Conservation (phyloP, 2,888 invertebrate species). For the Agapetus fuscipes region DNA sequence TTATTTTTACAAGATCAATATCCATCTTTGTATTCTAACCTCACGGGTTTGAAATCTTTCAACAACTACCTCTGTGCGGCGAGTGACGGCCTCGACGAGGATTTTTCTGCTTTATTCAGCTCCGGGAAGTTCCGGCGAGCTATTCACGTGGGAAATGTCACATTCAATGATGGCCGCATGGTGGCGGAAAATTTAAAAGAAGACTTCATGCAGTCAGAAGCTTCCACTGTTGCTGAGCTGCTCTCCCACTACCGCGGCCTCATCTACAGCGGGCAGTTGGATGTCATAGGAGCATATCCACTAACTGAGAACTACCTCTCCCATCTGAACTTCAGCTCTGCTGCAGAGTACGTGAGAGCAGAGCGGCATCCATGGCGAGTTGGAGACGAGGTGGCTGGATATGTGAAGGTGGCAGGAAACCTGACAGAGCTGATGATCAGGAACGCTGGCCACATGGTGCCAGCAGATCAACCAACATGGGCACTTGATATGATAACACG, state of each 20-base stretch:
- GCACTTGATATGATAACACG: conserved; percentile 62
- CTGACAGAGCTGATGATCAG: conserved; percentile 65
- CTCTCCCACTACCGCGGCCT: conserved; percentile 60
- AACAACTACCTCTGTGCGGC: conserved; percentile 61
- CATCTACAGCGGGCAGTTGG: conserved; percentile 84
- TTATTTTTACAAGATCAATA: conserved; percentile 58
- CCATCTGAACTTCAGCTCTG: conserved; percentile 57
- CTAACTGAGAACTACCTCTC: conserved; percentile 70
- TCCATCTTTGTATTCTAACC: conserved; percentile 57
- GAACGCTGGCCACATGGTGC: conserved; percentile 77
- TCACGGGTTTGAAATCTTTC: conserved; percentile 67
- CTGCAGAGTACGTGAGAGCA: conserved; percentile 56
- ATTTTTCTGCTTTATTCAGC: conserved; percentile 57
- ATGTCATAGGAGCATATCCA: conserved; percentile 85
- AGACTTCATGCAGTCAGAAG: conserved; percentile 77
- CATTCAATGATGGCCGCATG: conserved; percentile 52
- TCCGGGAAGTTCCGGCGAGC: conserved; percentile 52
- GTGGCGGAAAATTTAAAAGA: conserved; percentile 63
- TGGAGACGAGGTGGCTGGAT: conserved; percentile 61
- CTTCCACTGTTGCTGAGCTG: conserved; percentile 59
- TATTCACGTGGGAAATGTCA: conserved; percentile 76
- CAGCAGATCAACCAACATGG: conserved; percentile 69
- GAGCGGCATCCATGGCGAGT: conserved; percentile 61
- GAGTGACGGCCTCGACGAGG: conserved; percentile 37
- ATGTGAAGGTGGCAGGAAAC: conserved; percentile 60